phyloP scores from a whole-genome alignment of 2,113 vertebrate genomes.

The Apodemus speciosus region DNA sequence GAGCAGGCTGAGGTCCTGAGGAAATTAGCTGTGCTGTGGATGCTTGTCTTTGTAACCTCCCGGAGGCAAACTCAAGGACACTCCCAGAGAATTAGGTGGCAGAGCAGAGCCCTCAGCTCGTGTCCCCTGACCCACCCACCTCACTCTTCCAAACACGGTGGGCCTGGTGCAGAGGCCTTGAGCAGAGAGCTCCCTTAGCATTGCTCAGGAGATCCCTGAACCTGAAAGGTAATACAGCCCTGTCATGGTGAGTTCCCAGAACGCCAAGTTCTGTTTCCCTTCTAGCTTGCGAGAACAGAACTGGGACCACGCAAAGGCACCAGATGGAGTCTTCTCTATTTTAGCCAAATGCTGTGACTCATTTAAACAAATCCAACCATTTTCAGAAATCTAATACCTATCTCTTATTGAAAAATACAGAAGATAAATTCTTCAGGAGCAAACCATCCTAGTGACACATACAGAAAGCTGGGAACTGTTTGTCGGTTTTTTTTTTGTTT shows the following conservation, averaged over 20 bases:
- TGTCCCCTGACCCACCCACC: too few relatives aligned
- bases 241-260: slow-evolving; percentile 2
- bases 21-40: not conserved
- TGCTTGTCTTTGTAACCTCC: not conserved
- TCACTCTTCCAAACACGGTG: not conserved
- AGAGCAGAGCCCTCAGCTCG: not conserved
- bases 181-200: not conserved
- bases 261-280: slow-evolving; percentile 63
- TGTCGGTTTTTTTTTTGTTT: not conserved
- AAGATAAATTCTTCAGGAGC: slow-evolving; percentile 66
- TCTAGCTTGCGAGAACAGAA: slow-evolving; percentile 62
- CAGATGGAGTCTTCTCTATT: slow-evolving; percentile 79
- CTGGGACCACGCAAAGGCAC: slow-evolving; percentile 70
- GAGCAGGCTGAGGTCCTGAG: not conserved
- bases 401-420: slow-evolving; percentile 65
- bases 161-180: not conserved
- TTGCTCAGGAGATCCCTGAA: not conserved
- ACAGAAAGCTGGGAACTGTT: not conserved
- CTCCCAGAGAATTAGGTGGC: not conserved
- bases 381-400: slow-evolving; percentile 70
- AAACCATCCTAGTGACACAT: slow-evolving; percentile 7
- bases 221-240: not conserved
- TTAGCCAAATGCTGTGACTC: slow-evolving; percentile 78
- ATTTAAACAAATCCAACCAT: slow-evolving; percentile 73
- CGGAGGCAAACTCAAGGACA: not conserved